Percentiles rank a stretch among this genome's conserved stretches.
Evolutionary conservation across 1,140 invertebrate genomes (phyloP).

Genomic region (Pissodes strobi): DNA sequence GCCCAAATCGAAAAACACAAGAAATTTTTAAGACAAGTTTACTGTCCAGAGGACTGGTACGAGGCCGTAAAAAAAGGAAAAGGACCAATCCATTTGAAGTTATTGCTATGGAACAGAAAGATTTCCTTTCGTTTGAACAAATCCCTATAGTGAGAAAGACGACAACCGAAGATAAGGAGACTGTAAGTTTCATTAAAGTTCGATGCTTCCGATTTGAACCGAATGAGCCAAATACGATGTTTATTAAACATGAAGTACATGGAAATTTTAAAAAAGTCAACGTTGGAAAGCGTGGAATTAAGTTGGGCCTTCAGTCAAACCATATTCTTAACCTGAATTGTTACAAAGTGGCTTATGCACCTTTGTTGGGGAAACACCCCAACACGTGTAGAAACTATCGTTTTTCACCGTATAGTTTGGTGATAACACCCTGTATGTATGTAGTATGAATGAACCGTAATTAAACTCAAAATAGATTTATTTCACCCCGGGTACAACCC

Average conservation of each 20-base stretch:
- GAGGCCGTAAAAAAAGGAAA: neutral
- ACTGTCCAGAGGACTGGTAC: neutral
- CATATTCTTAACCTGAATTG: neutral
- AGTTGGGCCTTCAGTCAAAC: neutral
- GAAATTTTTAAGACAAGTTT: neutral
- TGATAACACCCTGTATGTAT: too few species aligned
- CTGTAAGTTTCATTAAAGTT: neutral
- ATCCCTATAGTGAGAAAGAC: too few species aligned
- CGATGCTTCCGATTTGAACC: neutral
- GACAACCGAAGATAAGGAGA: neutral
- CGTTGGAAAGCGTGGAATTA: neutral
- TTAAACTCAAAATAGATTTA: too few species aligned
- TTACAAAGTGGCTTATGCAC: neutral
- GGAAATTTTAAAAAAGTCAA: neutral
- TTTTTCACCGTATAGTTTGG: too few species aligned
- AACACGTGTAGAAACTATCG: too few species aligned
- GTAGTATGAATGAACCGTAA: too few species aligned
- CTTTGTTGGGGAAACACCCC: too few species aligned
- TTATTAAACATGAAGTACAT: neutral
- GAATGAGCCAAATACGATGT: too few species aligned
- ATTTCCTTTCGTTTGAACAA: neutral
- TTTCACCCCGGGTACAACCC: too few species aligned
- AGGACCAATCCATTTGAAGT: neutral
- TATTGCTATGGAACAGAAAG: neutral
- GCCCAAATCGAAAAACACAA: neutral